Conservation (phyloP, 2,113 vertebrate genomes). For the Taxidea taxus region DNA sequence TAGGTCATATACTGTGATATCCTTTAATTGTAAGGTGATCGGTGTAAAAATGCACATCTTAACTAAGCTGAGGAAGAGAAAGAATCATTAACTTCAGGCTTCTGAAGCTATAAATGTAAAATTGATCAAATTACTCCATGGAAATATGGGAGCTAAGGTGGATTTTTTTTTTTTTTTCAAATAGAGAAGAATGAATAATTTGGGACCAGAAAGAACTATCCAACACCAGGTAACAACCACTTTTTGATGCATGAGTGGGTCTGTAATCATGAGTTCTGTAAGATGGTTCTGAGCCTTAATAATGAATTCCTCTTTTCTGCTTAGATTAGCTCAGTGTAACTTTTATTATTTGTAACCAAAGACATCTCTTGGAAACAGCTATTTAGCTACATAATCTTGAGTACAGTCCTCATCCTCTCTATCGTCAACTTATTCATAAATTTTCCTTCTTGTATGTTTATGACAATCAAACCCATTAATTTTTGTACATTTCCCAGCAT, state of each 20-base stretch:
- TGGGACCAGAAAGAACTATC: background rate
- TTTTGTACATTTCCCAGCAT: background rate
- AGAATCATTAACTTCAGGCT: background rate
- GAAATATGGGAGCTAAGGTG: background rate
- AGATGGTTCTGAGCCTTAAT: background rate
- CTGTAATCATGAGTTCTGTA: background rate
- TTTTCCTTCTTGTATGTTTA: background rate
- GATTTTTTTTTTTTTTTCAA: background rate
- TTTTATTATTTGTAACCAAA: constrained; percentile 3
- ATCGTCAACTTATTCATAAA: background rate
- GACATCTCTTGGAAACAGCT: background rate
- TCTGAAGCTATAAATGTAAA: background rate
- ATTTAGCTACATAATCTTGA: background rate
- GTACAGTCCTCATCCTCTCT: background rate
- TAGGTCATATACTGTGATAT: background rate
- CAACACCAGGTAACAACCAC: background rate
- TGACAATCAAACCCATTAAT: background rate
- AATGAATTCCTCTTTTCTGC: background rate
- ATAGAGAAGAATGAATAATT: background rate
- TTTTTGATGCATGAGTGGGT: background rate
- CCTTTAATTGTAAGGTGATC: background rate
- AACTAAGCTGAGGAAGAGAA: background rate
- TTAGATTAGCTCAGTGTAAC: background rate
- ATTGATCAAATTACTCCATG: background rate
- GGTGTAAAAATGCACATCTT: background rate